A percentile compares a stretch with the other conserved stretches of the same genome.
These are phyloP conservation scores for Lasioglossum malachurum DNA, from an alignment of 2,888 invertebrate genomes.

Conservation along the genomic window DNA sequence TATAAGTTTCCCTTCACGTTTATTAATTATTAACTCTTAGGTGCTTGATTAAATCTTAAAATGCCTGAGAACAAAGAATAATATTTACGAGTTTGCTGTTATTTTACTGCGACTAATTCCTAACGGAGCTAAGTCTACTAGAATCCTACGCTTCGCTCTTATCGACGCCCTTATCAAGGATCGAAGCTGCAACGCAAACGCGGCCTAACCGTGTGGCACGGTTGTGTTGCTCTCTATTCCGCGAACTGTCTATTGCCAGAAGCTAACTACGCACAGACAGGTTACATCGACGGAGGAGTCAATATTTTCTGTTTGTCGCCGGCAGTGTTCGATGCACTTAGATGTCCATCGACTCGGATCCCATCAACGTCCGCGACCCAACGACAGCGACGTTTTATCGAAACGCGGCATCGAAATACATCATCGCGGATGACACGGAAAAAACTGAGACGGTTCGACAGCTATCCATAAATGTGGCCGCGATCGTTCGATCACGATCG, in stretches of 20 bases:
- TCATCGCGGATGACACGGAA: constrained; percentile 57
- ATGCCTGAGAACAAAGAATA: too few relatives aligned
- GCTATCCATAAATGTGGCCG: constrained; percentile 59
- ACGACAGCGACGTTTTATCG: constrained; percentile 35
- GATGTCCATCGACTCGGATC: neutral
- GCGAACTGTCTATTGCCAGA: neutral
- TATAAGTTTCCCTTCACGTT: too few relatives aligned
- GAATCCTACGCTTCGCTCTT: too few relatives aligned
- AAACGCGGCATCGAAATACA: constrained; percentile 56
- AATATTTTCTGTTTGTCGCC: constrained; percentile 7
- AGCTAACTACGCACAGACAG: neutral
- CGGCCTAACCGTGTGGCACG: neutral
- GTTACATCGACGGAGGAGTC: neutral
- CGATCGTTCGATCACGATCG: constrained; percentile 59
- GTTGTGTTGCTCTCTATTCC: too few relatives aligned
- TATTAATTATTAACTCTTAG: too few relatives aligned
- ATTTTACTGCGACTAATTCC: too few relatives aligned
- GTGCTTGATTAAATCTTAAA: too few relatives aligned
- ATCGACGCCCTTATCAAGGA: too few relatives aligned
- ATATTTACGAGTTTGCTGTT: too few relatives aligned
- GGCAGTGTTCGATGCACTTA: neutral
- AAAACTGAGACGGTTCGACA: constrained; percentile 57
- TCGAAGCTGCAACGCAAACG: neutral
- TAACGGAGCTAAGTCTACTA: too few relatives aligned
- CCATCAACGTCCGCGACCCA: constrained; percentile 27